Evolutionary conservation across 2,797 vertebrate species (phyloP).

Genomic region (Crocidura indochinensis): DNA sequence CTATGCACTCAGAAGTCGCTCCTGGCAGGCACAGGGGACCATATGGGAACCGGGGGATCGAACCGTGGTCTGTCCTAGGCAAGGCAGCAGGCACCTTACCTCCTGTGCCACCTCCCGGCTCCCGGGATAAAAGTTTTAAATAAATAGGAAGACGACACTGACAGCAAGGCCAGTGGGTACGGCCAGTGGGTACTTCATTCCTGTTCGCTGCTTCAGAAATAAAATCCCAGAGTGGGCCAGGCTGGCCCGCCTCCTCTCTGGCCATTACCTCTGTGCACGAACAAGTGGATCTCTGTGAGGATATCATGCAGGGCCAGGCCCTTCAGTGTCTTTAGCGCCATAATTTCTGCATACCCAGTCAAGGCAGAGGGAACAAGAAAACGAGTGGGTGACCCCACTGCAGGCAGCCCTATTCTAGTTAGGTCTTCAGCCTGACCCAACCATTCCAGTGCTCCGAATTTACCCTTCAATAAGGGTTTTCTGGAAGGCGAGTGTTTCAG

Average conservation of each 20-base stretch:
- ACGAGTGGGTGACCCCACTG: not conserved
- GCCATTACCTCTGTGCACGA: constrained; percentile 95
- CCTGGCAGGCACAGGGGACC: too few species aligned
- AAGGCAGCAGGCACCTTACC: too few species aligned
- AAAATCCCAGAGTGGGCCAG: not conserved
- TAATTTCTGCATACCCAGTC: constrained; percentile 91
- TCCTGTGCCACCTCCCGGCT: too few species aligned
- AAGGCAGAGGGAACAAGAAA: constrained; percentile 62
- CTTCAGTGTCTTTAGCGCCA: constrained; percentile 96
- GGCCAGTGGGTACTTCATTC: not conserved
- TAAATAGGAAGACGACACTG: too few species aligned
- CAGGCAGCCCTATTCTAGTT: not conserved
- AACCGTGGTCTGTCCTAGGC: too few species aligned
- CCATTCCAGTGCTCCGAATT: too few species aligned
- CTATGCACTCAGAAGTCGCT: too few species aligned
- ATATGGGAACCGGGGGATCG: too few species aligned
- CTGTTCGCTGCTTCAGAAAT: constrained; percentile 3
- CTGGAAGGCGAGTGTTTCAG: not conserved
- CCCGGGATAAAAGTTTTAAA: too few species aligned
- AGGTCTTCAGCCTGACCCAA: too few species aligned
- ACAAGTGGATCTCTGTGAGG: constrained; percentile 96
- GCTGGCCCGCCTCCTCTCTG: fast-evolving
- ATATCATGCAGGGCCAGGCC: constrained; percentile 97
- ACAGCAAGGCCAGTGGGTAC: not conserved
- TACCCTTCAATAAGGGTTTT: not conserved